Conservation (phyloP, 2,888 invertebrate species). For the Apotomis betuletana region DNA sequence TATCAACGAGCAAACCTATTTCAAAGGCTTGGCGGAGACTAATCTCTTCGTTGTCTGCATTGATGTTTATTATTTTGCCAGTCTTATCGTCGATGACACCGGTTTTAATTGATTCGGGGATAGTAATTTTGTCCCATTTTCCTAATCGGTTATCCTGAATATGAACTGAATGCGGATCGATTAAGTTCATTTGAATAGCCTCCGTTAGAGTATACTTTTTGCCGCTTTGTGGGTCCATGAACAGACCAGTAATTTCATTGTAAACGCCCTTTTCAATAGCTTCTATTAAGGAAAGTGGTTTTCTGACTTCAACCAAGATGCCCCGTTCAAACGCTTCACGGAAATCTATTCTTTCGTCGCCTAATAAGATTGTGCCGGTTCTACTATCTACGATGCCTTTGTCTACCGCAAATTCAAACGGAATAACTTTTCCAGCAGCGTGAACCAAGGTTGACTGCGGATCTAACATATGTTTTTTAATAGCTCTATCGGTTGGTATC, state of each 20-base stretch:
- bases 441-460: slow-evolving; percentile 93
- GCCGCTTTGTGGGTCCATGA: slow-evolving; percentile 92
- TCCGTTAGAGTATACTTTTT: slow-evolving; percentile 90
- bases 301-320: slow-evolving; percentile 90
- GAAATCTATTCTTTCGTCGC: slow-evolving; percentile 88
- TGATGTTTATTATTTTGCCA: slow-evolving; percentile 88
- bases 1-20: slow-evolving; percentile 90
- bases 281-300: slow-evolving; percentile 91
- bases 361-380: slow-evolving; percentile 86
- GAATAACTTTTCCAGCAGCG: slow-evolving; percentile 90
- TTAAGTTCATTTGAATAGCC: slow-evolving; percentile 90
- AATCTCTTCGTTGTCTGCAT: slow-evolving; percentile 86
- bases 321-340: slow-evolving; percentile 94
- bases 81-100: slow-evolving; percentile 89
- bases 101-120: slow-evolving; percentile 90
- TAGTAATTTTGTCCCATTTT: slow-evolving; percentile 89
- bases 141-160: slow-evolving; percentile 91
- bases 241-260: slow-evolving; percentile 89
- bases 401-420: slow-evolving; percentile 92
- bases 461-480: slow-evolving; percentile 92
- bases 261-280: slow-evolving; percentile 92
- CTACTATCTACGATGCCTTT: slow-evolving; percentile 90
- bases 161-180: slow-evolving; percentile 93
- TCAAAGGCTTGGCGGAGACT: slow-evolving; percentile 90
- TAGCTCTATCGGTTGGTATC: slow-evolving; percentile 91